These are phyloP conservation scores for Oceanodroma tethys DNA, from an alignment of 2,113 vertebrate species.

Conservation along the genomic window DNA sequence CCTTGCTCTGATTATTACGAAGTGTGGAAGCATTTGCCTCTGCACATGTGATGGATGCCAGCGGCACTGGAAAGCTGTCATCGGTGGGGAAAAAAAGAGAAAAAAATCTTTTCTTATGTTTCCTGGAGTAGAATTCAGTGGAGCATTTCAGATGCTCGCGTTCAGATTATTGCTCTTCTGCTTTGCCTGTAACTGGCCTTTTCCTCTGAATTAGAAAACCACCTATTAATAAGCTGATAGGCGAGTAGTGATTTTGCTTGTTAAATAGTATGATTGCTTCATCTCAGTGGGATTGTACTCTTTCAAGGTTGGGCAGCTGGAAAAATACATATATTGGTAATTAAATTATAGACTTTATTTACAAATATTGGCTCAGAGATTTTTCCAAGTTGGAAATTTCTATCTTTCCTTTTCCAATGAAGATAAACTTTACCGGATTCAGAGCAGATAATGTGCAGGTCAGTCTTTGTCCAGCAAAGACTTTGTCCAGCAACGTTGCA, in stretches of 20 bases:
- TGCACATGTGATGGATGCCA: constrained; percentile 34
- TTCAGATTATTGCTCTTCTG: background rate
- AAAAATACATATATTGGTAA: background rate
- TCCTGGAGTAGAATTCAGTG: background rate
- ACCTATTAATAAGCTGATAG: background rate
- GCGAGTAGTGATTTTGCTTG: background rate
- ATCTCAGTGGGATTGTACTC: background rate
- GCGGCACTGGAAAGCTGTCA: constrained; percentile 16
- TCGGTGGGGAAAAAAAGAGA: background rate
- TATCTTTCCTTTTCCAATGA: background rate
- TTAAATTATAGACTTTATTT: constrained; percentile 5
- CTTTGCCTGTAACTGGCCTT: background rate
- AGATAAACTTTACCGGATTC: background rate
- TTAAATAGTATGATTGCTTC: background rate
- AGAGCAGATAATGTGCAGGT: background rate
- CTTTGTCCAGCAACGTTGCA: background rate
- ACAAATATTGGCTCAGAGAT: background rate
- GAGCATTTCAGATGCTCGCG: background rate
- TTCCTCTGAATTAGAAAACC: background rate
- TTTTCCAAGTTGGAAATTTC: background rate
- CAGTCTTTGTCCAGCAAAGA: background rate
- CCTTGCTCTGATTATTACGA: constrained; percentile 58
- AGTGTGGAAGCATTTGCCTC: constrained; percentile 37
- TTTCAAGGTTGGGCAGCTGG: background rate
- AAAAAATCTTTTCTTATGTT: background rate